These are phyloP conservation scores for Antrozous pallidus DNA, from an alignment of 2,797 vertebrate species.

Conservation along the genomic window DNA sequence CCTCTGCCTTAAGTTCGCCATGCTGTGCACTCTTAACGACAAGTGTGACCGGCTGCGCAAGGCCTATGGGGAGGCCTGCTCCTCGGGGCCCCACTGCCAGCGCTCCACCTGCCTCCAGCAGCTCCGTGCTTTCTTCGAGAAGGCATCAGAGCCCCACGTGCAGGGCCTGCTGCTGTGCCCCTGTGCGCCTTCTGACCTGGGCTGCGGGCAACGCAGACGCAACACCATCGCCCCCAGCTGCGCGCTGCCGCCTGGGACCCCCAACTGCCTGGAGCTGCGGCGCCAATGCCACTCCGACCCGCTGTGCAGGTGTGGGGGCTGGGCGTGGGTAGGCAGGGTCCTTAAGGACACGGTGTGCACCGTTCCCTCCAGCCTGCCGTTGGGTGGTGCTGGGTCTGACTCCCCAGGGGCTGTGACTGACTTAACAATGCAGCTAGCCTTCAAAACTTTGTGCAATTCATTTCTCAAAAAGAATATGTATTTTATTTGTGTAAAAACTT, in stretches of 20 bases:
- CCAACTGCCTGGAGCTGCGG: conserved; percentile 91
- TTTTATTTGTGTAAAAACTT: neutral
- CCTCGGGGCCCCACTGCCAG: conserved; percentile 88
- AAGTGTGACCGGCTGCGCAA: conserved; percentile 92
- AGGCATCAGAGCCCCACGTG: conserved; percentile 90
- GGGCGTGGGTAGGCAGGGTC: neutral
- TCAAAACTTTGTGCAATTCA: neutral
- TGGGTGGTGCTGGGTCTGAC: neutral
- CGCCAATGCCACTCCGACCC: conserved; percentile 87
- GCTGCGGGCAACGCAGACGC: conserved; percentile 92
- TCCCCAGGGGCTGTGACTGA: neutral
- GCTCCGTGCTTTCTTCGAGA: conserved; percentile 92
- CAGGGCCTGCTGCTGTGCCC: conserved; percentile 93
- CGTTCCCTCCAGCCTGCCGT: neutral
- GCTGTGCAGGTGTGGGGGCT: conserved; percentile 91
- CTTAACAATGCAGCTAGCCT: neutral
- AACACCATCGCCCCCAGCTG: conserved; percentile 96
- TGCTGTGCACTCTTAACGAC: conserved; percentile 89
- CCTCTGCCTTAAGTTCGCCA: conserved; percentile 91
- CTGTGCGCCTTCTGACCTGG: conserved; percentile 83
- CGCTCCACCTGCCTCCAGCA: conserved; percentile 89
- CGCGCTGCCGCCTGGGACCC: conserved; percentile 88
- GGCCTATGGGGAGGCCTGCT: conserved; percentile 91
- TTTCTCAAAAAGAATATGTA: neutral
- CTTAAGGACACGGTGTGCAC: rapidly evolving